A percentile compares a stretch with the other conserved stretches of the same genome.
Conservation (phyloP, 2,888 invertebrate species). For the Amphimallon solstitiale region DNA sequence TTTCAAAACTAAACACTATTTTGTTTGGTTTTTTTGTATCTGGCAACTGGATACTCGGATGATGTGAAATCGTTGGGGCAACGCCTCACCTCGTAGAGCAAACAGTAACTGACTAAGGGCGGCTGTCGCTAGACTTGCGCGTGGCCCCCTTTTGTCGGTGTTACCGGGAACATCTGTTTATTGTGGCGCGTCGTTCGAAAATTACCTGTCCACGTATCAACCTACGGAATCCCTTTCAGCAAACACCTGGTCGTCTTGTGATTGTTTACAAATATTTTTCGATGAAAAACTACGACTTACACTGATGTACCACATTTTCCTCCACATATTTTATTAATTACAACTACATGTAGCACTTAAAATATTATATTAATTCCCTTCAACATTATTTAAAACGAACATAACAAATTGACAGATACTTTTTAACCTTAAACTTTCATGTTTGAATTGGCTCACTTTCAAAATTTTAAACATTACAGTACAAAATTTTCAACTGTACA, state of each 20-base stretch:
- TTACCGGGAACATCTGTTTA: constrained; percentile 50
- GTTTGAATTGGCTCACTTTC: not conserved
- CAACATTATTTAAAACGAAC: not conserved
- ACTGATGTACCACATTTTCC: too few species aligned
- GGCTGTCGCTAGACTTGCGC: constrained; percentile 59
- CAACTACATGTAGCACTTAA: not conserved
- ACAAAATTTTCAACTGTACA: too few species aligned
- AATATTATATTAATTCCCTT: not conserved
- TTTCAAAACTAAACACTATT: constrained; percentile 24
- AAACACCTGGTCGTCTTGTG: constrained; percentile 2
- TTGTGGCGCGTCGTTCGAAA: constrained; percentile 43
- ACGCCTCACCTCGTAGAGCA: constrained; percentile 67
- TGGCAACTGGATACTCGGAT: constrained; percentile 48
- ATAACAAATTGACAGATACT: constrained; percentile 2
- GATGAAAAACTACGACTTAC: too few species aligned
- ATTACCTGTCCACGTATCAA: constrained; percentile 12
- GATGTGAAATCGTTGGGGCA: constrained; percentile 60
- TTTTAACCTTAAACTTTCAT: constrained; percentile 26
- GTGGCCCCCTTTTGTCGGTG: constrained; percentile 60
- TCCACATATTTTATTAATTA: not conserved
- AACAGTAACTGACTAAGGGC: constrained; percentile 66
- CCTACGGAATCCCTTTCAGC: constrained; percentile 7
- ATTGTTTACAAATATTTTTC: not conserved
- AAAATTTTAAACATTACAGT: not conserved
- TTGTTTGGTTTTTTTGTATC: constrained; percentile 42